These are phyloP conservation scores for Hemistola chrysoprasaria DNA, from an alignment of 2,888 invertebrate genomes.

Conservation along the genomic window DNA sequence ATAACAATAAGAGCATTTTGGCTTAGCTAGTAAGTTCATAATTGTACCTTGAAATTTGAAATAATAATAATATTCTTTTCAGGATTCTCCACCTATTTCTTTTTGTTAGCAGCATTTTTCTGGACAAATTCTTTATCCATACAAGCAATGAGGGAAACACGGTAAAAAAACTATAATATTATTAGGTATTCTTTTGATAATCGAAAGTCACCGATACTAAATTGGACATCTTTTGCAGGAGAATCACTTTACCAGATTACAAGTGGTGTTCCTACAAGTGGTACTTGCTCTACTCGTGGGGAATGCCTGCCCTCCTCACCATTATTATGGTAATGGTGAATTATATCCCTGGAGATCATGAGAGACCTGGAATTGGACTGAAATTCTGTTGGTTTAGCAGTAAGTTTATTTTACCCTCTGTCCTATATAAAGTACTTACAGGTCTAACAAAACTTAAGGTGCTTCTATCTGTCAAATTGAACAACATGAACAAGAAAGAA, in stretches of 20 bases:
- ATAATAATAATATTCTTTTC: slow-evolving; percentile 31
- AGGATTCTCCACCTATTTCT: slow-evolving; percentile 81
- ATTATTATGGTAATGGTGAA: slow-evolving; percentile 74
- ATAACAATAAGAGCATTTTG: no score
- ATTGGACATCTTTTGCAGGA: slow-evolving; percentile 42
- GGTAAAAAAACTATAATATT: no score
- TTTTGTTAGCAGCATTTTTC: slow-evolving; percentile 84
- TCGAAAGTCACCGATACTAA: no score
- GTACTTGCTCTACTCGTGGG: slow-evolving; percentile 83
- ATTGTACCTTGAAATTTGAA: no score
- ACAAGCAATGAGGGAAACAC: slow-evolving; percentile 83
- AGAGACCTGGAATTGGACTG: slow-evolving; percentile 82
- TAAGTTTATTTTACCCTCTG: slow-evolving; percentile 48
- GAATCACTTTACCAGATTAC: slow-evolving; percentile 39
- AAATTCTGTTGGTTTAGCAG: slow-evolving; percentile 85
- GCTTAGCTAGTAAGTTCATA: no score
- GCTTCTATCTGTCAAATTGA: no score
- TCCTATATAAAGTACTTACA: no score
- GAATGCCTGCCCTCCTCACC: slow-evolving; percentile 76
- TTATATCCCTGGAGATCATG: slow-evolving; percentile 70
- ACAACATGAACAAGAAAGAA: no score
- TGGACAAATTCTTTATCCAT: slow-evolving; percentile 86
- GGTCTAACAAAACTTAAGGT: no score
- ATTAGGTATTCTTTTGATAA: no score
- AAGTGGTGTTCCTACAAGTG: slow-evolving; percentile 82